phyloP scores from a whole-genome alignment of 1,140 invertebrate genomes.

The Rhopalosiphum maidis region DNA sequence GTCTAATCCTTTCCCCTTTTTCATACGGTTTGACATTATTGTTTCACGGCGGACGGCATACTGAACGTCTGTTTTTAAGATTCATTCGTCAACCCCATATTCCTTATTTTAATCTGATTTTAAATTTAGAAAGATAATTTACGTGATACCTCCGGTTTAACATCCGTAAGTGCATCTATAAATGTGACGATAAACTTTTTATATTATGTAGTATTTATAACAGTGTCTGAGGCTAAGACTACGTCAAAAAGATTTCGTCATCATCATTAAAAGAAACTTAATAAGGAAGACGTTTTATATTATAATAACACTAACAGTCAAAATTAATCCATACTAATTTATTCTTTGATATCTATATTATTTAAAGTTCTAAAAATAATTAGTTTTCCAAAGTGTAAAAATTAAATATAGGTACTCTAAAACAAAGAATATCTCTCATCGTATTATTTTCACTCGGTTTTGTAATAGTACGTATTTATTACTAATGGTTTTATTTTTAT shows the following conservation, averaged over 20 bases:
- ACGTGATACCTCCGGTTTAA: constrained; percentile 26
- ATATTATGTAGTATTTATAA: not conserved
- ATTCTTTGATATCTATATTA: not conserved
- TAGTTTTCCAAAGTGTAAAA: not conserved
- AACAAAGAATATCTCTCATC: not conserved
- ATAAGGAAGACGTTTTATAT: not conserved
- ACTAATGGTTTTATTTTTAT: not conserved
- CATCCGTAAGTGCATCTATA: not conserved
- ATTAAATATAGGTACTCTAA: not conserved
- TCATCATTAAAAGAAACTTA: not conserved
- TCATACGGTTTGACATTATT: not conserved
- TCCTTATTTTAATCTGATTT: constrained; percentile 33
- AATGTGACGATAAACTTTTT: constrained; percentile 33
- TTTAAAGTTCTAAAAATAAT: not conserved
- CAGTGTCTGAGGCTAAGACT: not conserved
- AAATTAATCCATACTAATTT: not conserved
- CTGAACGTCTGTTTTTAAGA: constrained; percentile 36
- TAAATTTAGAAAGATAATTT: constrained; percentile 52
- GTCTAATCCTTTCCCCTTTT: constrained; percentile 3
- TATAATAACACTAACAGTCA: not conserved
- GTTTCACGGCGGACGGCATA: not conserved
- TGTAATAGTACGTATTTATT: not conserved
- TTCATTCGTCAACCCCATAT: not conserved
- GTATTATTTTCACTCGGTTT: not conserved
- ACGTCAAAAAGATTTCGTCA: not conserved